Evolutionary conservation across 2,113 vertebrate genomes (phyloP).

Genomic region (Aplodontia rufa): DNA sequence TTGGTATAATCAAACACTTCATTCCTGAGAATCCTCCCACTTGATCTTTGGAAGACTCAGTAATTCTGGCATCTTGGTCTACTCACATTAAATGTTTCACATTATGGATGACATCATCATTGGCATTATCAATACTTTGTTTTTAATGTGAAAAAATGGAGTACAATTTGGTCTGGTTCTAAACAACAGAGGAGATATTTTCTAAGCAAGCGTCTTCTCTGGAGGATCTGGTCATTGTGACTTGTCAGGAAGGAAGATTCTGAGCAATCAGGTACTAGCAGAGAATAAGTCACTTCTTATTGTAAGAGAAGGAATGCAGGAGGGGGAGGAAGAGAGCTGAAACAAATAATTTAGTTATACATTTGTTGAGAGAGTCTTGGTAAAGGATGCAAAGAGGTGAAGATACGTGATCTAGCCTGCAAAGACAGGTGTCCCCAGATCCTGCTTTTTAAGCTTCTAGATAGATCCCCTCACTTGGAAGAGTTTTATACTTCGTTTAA

Average conservation of each 20-base stretch:
- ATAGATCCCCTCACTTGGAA: not conserved
- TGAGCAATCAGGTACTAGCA: not conserved
- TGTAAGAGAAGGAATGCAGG: not conserved
- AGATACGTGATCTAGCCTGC: not conserved
- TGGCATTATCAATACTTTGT: not conserved
- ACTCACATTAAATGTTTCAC: not conserved
- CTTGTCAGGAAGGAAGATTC: not conserved
- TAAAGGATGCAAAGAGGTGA: not conserved
- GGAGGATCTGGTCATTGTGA: not conserved
- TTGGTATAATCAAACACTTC: not conserved
- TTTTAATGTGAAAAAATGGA: not conserved
- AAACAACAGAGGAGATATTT: not conserved
- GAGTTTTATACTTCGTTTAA: not conserved
- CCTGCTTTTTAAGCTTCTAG: not conserved
- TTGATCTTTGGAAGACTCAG: not conserved
- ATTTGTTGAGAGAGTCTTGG: not conserved
- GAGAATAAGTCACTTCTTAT: not conserved
- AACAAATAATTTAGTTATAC: not conserved
- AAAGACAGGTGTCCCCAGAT: not conserved
- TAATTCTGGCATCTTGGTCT: not conserved
- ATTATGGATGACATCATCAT: not conserved
- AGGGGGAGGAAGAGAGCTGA: not conserved
- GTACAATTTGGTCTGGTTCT: not conserved
- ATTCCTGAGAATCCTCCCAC: not conserved
- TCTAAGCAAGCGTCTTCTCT: not conserved